Percentiles rank a stretch among this genome's conserved stretches.
These are phyloP conservation scores for Colaptes auratus DNA, from an alignment of 2,113 vertebrate genomes.

Conservation along the genomic window DNA sequence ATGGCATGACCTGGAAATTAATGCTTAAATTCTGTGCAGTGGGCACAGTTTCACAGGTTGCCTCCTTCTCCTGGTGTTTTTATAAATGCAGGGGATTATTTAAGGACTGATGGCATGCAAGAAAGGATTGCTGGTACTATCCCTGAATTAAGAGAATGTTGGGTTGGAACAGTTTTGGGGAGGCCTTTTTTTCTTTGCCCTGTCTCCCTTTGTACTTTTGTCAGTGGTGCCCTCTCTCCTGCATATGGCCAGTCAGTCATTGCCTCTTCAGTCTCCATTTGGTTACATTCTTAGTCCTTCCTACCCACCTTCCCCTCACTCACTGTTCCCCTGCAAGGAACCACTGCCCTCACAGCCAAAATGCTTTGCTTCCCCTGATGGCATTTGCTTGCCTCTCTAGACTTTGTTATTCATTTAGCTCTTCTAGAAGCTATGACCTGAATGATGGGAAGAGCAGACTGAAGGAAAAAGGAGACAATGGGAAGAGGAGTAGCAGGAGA, in stretches of 20 bases:
- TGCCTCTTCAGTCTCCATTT: not conserved
- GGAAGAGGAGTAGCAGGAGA: constrained; percentile 25
- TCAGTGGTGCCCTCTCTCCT: not conserved
- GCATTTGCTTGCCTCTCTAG: not conserved
- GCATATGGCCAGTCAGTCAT: not conserved
- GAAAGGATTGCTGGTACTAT: constrained; percentile 14
- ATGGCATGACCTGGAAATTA: not conserved
- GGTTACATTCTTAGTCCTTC: not conserved
- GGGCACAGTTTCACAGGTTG: not conserved
- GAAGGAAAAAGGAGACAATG: not conserved
- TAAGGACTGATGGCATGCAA: not conserved
- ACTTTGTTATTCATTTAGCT: not conserved
- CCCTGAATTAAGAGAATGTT: constrained; percentile 42
- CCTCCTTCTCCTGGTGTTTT: not conserved
- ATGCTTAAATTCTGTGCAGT: not conserved
- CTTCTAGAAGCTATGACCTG: constrained; percentile 48
- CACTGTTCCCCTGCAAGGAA: not conserved
- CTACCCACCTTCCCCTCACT: not conserved
- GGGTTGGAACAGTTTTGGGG: not conserved
- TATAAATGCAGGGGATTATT: not conserved
- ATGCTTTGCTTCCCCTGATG: not conserved
- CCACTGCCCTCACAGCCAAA: not conserved
- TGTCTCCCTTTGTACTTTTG: not conserved
- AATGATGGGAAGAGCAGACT: constrained; percentile 14
- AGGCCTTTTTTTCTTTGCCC: not conserved